Percentiles rank a stretch among this genome's conserved stretches.
phyloP scores from a whole-genome alignment of 2,113 vertebrate species.

The Ascaphus truei region DNA sequence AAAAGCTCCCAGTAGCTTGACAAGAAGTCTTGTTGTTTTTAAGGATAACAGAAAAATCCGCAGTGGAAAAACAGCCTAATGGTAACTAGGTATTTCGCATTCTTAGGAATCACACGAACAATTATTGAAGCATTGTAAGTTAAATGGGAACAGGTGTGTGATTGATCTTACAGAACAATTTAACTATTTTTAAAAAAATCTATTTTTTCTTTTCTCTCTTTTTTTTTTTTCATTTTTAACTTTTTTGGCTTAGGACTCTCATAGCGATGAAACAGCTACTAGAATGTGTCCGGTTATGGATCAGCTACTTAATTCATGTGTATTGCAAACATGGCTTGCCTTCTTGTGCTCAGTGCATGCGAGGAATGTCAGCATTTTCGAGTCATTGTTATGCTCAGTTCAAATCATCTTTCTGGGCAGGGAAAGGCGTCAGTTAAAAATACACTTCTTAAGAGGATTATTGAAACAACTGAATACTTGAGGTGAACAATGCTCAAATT shows the following conservation, averaged over 20 bases:
- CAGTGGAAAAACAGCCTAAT: neutral
- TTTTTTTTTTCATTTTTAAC: too few relatives aligned
- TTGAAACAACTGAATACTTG: conserved; percentile 8
- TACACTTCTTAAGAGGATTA: conserved; percentile 19
- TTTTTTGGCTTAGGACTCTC: neutral
- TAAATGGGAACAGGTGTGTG: conserved; percentile 1
- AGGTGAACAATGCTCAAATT: neutral
- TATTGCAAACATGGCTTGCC: conserved; percentile 8
- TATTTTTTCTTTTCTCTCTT: conserved; percentile 15
- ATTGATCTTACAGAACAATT: neutral
- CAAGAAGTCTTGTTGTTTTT: neutral
- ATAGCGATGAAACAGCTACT: neutral
- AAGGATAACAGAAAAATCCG: neutral
- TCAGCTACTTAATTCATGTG: conserved; percentile 24
- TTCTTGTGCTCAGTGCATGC: conserved; percentile 11
- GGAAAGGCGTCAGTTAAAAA: conserved; percentile 13
- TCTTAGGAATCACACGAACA: neutral
- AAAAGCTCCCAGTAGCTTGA: neutral
- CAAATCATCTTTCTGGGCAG: neutral
- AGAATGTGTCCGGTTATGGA: conserved; percentile 11
- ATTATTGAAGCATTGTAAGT: neutral
- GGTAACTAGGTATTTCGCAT: neutral
- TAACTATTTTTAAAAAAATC: neutral
- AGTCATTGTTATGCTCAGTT: conserved; percentile 10
- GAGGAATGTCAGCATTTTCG: conserved; percentile 12